Percentiles rank a stretch among this genome's conserved stretches.
These are phyloP conservation scores for Anguilla rostrata DNA, from an alignment of 2,113 vertebrate genomes.

Conservation along the genomic window DNA sequence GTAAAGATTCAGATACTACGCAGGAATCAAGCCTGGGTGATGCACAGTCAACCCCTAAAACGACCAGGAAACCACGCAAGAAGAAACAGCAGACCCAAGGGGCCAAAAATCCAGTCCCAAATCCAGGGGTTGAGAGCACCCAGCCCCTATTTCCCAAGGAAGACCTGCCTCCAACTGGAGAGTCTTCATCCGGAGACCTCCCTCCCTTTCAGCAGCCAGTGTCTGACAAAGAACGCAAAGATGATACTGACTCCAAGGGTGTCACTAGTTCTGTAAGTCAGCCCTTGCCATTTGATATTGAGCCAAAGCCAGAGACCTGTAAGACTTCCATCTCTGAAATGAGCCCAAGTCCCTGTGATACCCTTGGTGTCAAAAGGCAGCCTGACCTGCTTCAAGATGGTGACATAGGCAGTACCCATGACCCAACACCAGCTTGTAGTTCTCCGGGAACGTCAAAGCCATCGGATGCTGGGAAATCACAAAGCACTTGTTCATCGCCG, in stretches of 20 bases:
- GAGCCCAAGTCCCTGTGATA: constrained; percentile 43
- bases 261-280: constrained; percentile 24
- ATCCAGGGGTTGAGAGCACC: constrained; percentile 51
- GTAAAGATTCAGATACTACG: constrained; percentile 61
- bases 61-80: constrained; percentile 48
- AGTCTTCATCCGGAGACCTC: constrained; percentile 62
- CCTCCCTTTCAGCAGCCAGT: constrained; percentile 66
- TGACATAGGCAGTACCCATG: neutral
- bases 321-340: constrained; percentile 60
- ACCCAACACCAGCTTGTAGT: constrained; percentile 13
- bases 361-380: constrained; percentile 6
- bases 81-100: constrained; percentile 47
- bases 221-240: constrained; percentile 57
- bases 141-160: constrained; percentile 63
- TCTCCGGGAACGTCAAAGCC: constrained; percentile 16
- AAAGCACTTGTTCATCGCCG: constrained; percentile 23
- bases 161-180: constrained; percentile 55
- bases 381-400: constrained; percentile 42
- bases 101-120: constrained; percentile 55
- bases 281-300: constrained; percentile 18
- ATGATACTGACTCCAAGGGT: constrained; percentile 35
- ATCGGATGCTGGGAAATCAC: constrained; percentile 28
- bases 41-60: constrained; percentile 31
- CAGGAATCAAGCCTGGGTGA: constrained; percentile 38
- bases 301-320: constrained; percentile 61